Conservation (phyloP, 2,113 vertebrate genomes). For the Charadrius vociferus region DNA sequence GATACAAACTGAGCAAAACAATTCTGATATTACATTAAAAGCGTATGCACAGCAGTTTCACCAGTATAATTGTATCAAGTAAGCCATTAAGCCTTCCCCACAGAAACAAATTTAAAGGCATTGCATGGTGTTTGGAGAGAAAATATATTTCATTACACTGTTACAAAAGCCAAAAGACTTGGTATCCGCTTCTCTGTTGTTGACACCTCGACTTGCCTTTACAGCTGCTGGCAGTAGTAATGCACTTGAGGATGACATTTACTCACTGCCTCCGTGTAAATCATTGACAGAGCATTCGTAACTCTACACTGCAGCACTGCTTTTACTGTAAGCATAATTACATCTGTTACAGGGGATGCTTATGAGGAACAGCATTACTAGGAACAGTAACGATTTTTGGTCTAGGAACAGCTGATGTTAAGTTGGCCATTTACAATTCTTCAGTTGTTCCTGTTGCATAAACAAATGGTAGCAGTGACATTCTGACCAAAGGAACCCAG, state of each 20-base stretch:
- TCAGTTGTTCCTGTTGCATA: background rate
- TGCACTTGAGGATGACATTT: background rate
- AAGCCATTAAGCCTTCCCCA: background rate
- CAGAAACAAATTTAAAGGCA: background rate
- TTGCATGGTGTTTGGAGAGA: background rate
- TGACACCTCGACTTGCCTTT: background rate
- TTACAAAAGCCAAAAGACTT: background rate
- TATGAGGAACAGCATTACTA: background rate
- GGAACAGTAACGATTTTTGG: constrained; percentile 13
- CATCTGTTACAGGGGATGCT: background rate
- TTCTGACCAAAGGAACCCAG: background rate
- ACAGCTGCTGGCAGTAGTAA: background rate
- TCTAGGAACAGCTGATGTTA: background rate
- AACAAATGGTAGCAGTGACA: background rate
- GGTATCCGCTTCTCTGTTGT: background rate
- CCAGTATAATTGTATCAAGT: background rate
- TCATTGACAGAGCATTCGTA: background rate
- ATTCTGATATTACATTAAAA: background rate
- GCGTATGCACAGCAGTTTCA: background rate
- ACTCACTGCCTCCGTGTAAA: background rate
- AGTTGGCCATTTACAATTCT: background rate
- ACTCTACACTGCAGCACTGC: background rate
- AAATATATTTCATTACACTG: background rate
- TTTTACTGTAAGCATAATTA: constrained; percentile 10
- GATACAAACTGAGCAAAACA: background rate